Evolutionary conservation across 2,113 vertebrate species (phyloP), one percentile per base, ranked within the genome.

Genomic region (Neomonachus schauinslandi): DNA sequence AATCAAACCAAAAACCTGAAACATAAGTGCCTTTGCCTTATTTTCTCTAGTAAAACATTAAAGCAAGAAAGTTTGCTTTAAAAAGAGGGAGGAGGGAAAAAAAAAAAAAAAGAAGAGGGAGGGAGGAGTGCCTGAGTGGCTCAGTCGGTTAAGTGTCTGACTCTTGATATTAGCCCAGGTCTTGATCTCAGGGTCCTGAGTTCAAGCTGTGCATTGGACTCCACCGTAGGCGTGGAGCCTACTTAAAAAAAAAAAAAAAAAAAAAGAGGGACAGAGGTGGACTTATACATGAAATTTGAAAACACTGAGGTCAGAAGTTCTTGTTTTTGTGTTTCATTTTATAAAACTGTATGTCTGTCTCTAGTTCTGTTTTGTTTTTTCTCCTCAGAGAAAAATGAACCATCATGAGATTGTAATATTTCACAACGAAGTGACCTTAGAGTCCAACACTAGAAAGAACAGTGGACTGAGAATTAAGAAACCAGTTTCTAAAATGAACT

Each of bases 21-120:
- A 46, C 6, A 0, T 92, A 95, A 39, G 24, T 5, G 8, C 24
- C 31, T 42, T 93, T 89, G 59, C 79, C 67, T 97, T 97, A 76
- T 93, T 96, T 96, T 92, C 74, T 95, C n/a, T 86, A 92, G 79
- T 92, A 87, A 96, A 94, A 92, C 5, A 92, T 97, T 77, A 98
- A 96, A 96, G 89, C 9, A 76, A 94, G 55, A 80, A 81, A 80
- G 46, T 15, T 83, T 13, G 13, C 90, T 94, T 92, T 93, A n/a
- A 76, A 94, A 92, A 77, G 7, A 39, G 9, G 22, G 12, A 74
- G 39, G 26, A 67, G 11, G 13, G 10, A 13, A 36, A 61, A 61
- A 61, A 57, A 39, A 42, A 42, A 42, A 42, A 42, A 42, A 42
- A 42, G 39, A 57, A 8, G 18, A 57, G 12, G 33, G 8, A 57